These are phyloP conservation scores for Artemia sinica DNA, from an alignment of 2,888 invertebrate genomes.

Conservation along the genomic window DNA sequence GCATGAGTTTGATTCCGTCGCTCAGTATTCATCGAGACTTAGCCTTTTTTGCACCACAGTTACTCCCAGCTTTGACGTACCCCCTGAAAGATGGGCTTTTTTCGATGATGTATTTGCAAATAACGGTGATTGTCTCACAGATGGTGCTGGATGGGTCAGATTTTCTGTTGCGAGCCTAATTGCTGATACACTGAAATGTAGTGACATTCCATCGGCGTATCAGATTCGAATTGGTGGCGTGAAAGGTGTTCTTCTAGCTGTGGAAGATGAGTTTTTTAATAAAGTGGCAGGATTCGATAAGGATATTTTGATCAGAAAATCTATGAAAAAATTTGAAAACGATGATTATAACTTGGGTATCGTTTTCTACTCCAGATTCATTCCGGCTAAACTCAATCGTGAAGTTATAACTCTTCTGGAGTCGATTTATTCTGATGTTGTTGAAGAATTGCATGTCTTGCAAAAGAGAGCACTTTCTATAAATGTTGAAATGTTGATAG, in stretches of 20 bases:
- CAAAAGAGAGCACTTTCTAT: not conserved
- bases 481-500: not conserved
- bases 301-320: not conserved
- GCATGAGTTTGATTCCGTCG: not conserved
- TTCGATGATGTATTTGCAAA: not conserved
- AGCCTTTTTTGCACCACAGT: conserved; percentile 15
- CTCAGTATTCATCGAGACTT: conserved; percentile 16
- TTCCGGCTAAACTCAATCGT: conserved; percentile 15
- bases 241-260: not conserved
- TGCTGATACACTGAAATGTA: not conserved
- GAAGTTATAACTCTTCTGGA: conserved; percentile 16
- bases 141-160: not conserved
- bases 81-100: not conserved
- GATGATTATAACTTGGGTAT: conserved; percentile 4
- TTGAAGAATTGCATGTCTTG: not conserved
- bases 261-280: not conserved
- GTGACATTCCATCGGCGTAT: not conserved
- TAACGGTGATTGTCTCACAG: not conserved
- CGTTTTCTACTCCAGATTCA: conserved; percentile 14
- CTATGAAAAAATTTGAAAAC: conserved; percentile 15
- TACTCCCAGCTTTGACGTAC: not conserved
- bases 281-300: not conserved
- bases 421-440: conserved; percentile 1
- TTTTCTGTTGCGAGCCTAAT: not conserved
- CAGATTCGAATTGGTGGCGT: conserved; percentile 16